Evolutionary conservation across 2,888 invertebrate species (phyloP).

Genomic region (Xylota sylvarum): DNA sequence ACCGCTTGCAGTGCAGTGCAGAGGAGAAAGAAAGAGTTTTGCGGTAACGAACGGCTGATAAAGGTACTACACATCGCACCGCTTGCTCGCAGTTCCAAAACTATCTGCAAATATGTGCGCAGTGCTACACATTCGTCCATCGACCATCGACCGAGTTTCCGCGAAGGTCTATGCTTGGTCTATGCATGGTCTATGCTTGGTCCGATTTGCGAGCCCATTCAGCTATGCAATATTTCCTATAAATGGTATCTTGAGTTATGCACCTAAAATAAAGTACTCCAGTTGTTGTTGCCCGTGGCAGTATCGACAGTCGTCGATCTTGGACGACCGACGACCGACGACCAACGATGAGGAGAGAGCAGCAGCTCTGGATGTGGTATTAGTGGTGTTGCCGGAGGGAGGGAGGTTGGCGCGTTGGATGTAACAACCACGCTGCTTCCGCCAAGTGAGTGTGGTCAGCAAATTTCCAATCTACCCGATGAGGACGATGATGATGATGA

Average conservation of each 20-base stretch:
- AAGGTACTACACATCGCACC: slow-evolving; percentile 64
- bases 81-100: slow-evolving; percentile 51
- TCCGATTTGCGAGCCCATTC: slow-evolving; percentile 70
- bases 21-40: slow-evolving; percentile 40
- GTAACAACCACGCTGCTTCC: slow-evolving; percentile 67
- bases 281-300: slow-evolving; percentile 74
- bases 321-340: slow-evolving; percentile 19
- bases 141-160: slow-evolving; percentile 68
- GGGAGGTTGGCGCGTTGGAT: slow-evolving; percentile 42
- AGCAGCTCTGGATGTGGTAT: slow-evolving; percentile 47
- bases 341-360: slow-evolving; percentile 39
- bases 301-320: slow-evolving; percentile 74
- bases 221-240: slow-evolving; percentile 76
- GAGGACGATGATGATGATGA: slow-evolving; percentile 49
- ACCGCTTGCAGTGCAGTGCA: slow-evolving; percentile 42
- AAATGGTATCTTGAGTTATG: slow-evolving; percentile 77
- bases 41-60: slow-evolving; percentile 72
- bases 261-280: slow-evolving; percentile 77
- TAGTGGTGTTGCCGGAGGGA: slow-evolving; percentile 67
- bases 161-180: slow-evolving; percentile 51
- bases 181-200: slow-evolving; percentile 38
- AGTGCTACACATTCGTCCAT: slow-evolving; percentile 62
- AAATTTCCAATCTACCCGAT: slow-evolving; percentile 66
- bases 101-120: slow-evolving; percentile 62
- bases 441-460: slow-evolving; percentile 75